phyloP scores from a whole-genome alignment of 2,797 vertebrate species.

The Lindbergichthys nudifrons region DNA sequence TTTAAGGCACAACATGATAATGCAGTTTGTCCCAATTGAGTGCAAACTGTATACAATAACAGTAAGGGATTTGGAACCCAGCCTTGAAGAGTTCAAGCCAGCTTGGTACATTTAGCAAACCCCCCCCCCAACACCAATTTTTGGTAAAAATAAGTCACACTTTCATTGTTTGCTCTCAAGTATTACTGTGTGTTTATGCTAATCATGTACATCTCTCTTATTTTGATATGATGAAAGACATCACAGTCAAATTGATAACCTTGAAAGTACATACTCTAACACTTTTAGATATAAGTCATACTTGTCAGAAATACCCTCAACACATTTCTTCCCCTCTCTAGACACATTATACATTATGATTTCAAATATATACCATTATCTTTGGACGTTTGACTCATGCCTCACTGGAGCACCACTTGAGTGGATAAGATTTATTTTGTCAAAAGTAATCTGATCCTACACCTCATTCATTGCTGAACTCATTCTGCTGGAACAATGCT shows the following conservation, averaged over 20 bases:
- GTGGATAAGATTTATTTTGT: slow-evolving; percentile 6
- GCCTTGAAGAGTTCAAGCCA: too few species aligned
- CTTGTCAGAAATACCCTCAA: slow-evolving; percentile 27
- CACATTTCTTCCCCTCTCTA: neutral
- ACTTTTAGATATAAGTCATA: slow-evolving; percentile 10
- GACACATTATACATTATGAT: neutral
- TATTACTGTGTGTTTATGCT: slow-evolving; percentile 47
- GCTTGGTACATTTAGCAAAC: too few species aligned
- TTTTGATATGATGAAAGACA: slow-evolving; percentile 31
- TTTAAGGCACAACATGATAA: too few species aligned
- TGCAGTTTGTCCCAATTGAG: too few species aligned
- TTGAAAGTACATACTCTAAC: slow-evolving; percentile 18
- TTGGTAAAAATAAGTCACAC: neutral
- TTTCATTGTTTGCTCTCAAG: slow-evolving; percentile 14
- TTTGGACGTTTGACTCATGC: neutral
- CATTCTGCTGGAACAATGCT: slow-evolving; percentile 3
- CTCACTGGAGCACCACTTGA: neutral
- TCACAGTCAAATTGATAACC: slow-evolving; percentile 11
- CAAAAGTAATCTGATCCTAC: slow-evolving; percentile 4
- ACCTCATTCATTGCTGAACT: neutral
- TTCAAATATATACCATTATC: neutral
- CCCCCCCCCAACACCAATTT: too few species aligned
- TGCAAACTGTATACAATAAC: too few species aligned
- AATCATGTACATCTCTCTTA: slow-evolving; percentile 31
- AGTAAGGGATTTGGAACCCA: too few species aligned